These are phyloP conservation scores for Bemisia tabaci DNA, from an alignment of 1,140 invertebrate genomes.

Conservation along the genomic window DNA sequence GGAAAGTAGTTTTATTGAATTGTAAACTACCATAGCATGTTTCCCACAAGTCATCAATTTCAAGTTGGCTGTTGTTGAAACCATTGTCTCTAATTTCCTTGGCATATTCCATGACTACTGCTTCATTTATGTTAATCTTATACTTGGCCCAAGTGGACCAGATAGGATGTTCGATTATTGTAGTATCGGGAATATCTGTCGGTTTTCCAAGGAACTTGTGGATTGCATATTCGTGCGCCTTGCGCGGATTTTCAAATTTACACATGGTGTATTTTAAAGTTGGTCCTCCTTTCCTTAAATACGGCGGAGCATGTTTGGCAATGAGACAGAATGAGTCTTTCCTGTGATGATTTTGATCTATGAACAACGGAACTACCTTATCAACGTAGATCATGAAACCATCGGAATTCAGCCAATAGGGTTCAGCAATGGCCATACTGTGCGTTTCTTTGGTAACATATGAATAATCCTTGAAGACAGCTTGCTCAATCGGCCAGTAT, in stretches of 20 bases:
- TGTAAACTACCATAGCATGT: conserved; percentile 67
- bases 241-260: conserved; percentile 4
- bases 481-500: background rate
- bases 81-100: conserved; percentile 49
- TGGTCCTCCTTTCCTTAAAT: background rate
- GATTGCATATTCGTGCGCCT: conserved; percentile 4
- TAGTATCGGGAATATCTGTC: conserved; percentile 41
- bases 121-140: conserved; percentile 50
- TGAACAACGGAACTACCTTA: conserved; percentile 47
- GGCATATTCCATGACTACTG: conserved; percentile 51
- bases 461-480: conserved; percentile 28
- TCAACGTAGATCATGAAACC: conserved; percentile 49
- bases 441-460: conserved; percentile 45
- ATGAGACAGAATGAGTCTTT: background rate
- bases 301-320: conserved; percentile 2
- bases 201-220: conserved; percentile 2
- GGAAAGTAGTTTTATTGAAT: conserved; percentile 24
- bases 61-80: conserved; percentile 66
- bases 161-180: conserved; percentile 47
- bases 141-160: conserved; percentile 87
- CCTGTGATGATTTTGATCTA: conserved; percentile 38
- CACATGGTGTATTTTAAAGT: conserved; percentile 5
- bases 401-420: conserved; percentile 58
- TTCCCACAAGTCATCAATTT: conserved; percentile 88
- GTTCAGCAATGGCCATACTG: conserved; percentile 51